Evolutionary conservation across 1,140 invertebrate genomes (phyloP), one percentile per base, ranked within the genome.

Genomic region (Neodiprion pinetum): DNA sequence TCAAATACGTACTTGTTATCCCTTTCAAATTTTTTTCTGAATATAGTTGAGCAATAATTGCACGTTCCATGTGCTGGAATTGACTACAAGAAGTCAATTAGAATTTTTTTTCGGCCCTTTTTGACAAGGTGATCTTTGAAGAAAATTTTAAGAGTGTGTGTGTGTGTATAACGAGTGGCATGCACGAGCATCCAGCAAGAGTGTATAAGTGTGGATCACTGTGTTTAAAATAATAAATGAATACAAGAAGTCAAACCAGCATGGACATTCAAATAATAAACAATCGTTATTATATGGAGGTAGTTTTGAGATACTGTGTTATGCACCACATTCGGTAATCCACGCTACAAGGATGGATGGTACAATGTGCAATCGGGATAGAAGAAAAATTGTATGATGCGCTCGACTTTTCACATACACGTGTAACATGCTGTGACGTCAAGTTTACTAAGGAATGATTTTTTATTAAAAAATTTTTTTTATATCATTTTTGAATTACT

Each of bases 221-320:
- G 23, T 47, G 23, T 11, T 69, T 11, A 17, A 23, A 23, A 73
- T 66, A 67, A 48, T 72, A 23, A 66, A 72, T 71, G 72, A 66
- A 66, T 76, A 75, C 61, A 49, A 79, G 80, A 83, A 83, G 80
- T 83, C 80, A 82, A 83, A 83, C 80, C 81, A 83, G 79, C 78
- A 74, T 79, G 28, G 61, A 75, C 21, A 79, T 73, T 61, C 28
- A 61, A 61, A 61, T 61, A 61, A 61, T 61, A 14, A 61, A 40
- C 28, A 40, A 40, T 40, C 28, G 28, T 40, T 40, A 40, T 40
- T 40, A 40, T 40, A 40, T 40, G 28, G 28, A 40, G 28, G 28
- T 40, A 5, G 53, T 61, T 8, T 61, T 61, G n/a, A 61, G 9
- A 17, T 61, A 17, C n/a, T 12, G 53, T 61, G 7, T 61, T 61